Conservation (phyloP, 2,113 vertebrate species). For the Pandion haliaetus region DNA sequence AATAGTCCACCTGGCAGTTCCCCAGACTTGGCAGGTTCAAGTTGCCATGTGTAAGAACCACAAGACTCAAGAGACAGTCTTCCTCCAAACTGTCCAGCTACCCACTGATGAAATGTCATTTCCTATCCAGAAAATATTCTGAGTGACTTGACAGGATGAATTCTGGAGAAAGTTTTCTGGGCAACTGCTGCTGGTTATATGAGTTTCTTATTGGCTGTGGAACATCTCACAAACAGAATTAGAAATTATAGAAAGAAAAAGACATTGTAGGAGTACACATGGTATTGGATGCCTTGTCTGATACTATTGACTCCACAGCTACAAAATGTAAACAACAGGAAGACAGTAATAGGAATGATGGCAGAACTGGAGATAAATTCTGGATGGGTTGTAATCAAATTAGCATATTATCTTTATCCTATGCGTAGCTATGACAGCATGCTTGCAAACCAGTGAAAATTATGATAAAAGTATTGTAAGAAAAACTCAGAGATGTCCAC, state of each 20-base stretch:
- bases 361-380: not conserved
- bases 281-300: not conserved
- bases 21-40: not conserved
- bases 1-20: not conserved
- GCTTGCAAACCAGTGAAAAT: not conserved
- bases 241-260: not conserved
- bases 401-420: not conserved
- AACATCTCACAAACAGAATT: not conserved
- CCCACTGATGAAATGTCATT: not conserved
- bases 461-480: not conserved
- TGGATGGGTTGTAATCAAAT: not conserved
- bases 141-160: not conserved
- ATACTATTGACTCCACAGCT: not conserved
- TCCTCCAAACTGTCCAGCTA: not conserved
- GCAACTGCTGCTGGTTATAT: not conserved
- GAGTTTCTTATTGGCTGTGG: not conserved
- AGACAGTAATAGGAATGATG: not conserved
- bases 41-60: not conserved
- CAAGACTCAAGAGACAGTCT: not conserved
- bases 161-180: not conserved
- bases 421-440: not conserved
- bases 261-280: rapidly evolving
- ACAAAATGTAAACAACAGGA: not conserved
- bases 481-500: not conserved
- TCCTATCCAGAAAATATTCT: not conserved